These are phyloP conservation scores for Ditula angustiorana DNA, from an alignment of 2,888 invertebrate genomes.

Conservation along the genomic window DNA sequence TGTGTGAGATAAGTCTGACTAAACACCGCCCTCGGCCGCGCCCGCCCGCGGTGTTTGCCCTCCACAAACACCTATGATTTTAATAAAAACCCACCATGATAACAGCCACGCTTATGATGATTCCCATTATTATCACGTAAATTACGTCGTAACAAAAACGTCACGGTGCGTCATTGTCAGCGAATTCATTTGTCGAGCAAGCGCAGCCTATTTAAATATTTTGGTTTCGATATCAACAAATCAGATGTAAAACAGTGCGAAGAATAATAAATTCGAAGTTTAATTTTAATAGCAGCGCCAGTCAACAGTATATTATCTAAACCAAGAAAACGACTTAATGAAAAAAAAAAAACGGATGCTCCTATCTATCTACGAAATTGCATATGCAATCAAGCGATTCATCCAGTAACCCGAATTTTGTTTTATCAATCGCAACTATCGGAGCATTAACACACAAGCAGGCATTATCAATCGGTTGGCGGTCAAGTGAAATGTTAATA, in stretches of 20 bases:
- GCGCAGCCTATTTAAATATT: neutral
- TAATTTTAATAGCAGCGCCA: no score
- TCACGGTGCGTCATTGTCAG: slow-evolving; percentile 4
- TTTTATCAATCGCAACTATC: slow-evolving; percentile 9
- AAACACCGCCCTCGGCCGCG: slow-evolving; percentile 69
- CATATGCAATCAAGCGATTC: neutral
- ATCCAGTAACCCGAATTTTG: neutral
- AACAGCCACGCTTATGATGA: slow-evolving; percentile 46
- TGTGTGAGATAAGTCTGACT: slow-evolving; percentile 72
- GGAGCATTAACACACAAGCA: neutral
- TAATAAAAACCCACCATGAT: slow-evolving; percentile 53
- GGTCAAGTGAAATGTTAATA: slow-evolving; percentile 1
- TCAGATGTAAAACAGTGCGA: no score
- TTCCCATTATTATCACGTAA: slow-evolving; percentile 44
- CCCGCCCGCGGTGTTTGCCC: slow-evolving; percentile 75
- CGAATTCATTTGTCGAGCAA: neutral
- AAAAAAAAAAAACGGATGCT: neutral
- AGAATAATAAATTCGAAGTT: no score
- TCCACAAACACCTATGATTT: slow-evolving; percentile 65
- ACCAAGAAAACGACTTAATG: neutral
- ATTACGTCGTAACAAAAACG: slow-evolving; percentile 19
- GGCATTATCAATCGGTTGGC: slow-evolving; percentile 3
- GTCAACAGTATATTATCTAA: neutral
- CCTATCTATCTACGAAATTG: neutral
- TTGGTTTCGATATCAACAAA: neutral